Percentiles rank a stretch among this genome's conserved stretches.
Conservation (phyloP, 2,797 vertebrate species). For the Cuniculus paca region DNA sequence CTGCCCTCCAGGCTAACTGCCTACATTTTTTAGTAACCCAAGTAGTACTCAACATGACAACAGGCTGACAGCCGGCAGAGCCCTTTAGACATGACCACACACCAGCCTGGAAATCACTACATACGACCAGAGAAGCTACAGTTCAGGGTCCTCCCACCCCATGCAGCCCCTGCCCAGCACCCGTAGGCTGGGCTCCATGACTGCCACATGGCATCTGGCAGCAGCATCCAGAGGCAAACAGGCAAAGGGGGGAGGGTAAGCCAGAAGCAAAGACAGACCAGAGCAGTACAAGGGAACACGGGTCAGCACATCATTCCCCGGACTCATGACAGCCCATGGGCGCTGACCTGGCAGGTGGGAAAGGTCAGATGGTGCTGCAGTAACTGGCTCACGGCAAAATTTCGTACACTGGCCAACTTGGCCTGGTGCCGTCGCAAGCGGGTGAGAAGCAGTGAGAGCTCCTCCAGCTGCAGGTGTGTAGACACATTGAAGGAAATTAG, state of each 20-base stretch:
- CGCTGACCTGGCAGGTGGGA: slow-evolving; percentile 97
- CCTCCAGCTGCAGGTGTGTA: slow-evolving; percentile 96
- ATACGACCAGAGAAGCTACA: slow-evolving; percentile 53
- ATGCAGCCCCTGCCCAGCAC: slow-evolving; percentile 65
- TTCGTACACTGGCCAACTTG: slow-evolving; percentile 95
- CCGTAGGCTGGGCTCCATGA: fast-evolving
- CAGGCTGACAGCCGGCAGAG: slow-evolving; percentile 45
- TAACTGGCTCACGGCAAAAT: slow-evolving; percentile 95
- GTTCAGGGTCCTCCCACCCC: neutral
- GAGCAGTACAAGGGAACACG: neutral
- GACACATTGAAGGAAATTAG: slow-evolving; percentile 92
- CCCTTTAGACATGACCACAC: slow-evolving; percentile 18
- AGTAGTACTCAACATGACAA: neutral
- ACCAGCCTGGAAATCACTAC: slow-evolving; percentile 36
- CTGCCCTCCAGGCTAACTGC: neutral
- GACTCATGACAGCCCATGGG: slow-evolving; percentile 84
- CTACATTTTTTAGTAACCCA: neutral
- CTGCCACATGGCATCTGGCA: neutral
- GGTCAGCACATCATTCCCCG: slow-evolving; percentile 47
- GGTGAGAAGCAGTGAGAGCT: slow-evolving; percentile 98
- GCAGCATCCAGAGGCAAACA: slow-evolving; percentile 70
- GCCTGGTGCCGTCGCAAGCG: slow-evolving; percentile 98
- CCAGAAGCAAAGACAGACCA: slow-evolving; percentile 65
- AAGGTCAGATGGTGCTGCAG: slow-evolving; percentile 95
- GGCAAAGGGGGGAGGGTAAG: slow-evolving; percentile 51